phyloP scores from a whole-genome alignment of 2,797 vertebrate species.

The Mus spretus region DNA sequence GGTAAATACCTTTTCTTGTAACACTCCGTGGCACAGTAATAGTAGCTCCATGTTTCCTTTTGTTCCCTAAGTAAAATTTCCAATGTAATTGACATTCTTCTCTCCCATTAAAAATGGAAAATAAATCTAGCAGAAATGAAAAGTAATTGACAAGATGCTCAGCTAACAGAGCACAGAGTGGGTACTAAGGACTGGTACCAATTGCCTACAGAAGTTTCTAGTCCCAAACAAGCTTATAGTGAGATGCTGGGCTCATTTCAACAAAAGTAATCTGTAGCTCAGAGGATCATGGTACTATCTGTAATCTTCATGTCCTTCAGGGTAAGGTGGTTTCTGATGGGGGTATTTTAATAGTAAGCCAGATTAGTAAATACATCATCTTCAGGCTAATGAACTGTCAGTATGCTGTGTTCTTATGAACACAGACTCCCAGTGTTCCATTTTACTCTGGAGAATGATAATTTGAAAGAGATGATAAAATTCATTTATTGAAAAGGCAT shows the following conservation, averaged over 20 bases:
- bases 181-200: background rate
- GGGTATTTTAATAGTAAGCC: background rate
- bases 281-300: background rate
- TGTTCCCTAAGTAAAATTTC: slow-evolving; percentile 28
- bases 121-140: slow-evolving; percentile 19
- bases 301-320: background rate
- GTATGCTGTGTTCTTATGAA: background rate
- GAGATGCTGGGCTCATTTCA: slow-evolving; percentile 1
- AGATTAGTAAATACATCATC: background rate
- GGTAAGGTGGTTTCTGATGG: background rate
- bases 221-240: background rate
- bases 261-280: background rate
- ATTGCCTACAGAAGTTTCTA: slow-evolving; percentile 24
- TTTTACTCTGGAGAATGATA: slow-evolving; percentile 38
- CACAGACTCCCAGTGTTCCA: slow-evolving; percentile 39
- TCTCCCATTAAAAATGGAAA: slow-evolving; percentile 20
- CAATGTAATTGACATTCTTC: slow-evolving; percentile 57
- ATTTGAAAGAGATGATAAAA: slow-evolving; percentile 43
- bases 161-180: background rate
- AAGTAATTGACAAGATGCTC: background rate
- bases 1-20: slow-evolving; percentile 13
- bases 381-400: background rate
- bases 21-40: slow-evolving; percentile 45
- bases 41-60: background rate
- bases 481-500: background rate